These are phyloP conservation scores for Parauchenoglanis punctatus DNA, from an alignment of 2,797 vertebrate genomes.

Conservation along the genomic window DNA sequence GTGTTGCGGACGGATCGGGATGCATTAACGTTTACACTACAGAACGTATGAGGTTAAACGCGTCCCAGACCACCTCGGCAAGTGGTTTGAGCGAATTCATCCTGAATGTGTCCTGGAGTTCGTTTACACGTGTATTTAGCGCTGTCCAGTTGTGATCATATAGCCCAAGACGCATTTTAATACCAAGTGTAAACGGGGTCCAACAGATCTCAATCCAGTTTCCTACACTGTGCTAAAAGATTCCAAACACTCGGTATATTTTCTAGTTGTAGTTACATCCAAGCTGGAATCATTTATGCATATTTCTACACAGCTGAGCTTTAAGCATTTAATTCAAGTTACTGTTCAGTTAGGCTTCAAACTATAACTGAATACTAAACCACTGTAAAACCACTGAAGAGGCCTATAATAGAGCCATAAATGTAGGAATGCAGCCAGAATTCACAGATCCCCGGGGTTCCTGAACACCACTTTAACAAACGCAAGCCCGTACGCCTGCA, in stretches of 20 bases:
- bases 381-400: not conserved
- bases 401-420: not conserved
- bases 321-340: not conserved
- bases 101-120: too few species aligned
- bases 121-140: too few species aligned
- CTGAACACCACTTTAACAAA: not conserved
- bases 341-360: not conserved
- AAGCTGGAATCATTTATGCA: not conserved
- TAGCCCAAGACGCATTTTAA: too few species aligned
- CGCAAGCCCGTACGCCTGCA: not conserved
- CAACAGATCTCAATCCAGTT: not conserved
- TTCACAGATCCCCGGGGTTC: not conserved
- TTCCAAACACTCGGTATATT: not conserved
- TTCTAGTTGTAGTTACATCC: not conserved
- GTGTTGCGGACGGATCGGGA: too few species aligned
- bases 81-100: too few species aligned
- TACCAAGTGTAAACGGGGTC: too few species aligned
- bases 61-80: too few species aligned
- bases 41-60: too few species aligned
- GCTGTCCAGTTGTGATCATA: too few species aligned
- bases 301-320: not conserved
- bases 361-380: not conserved
- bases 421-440: not conserved
- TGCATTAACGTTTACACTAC: too few species aligned
- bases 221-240: not conserved